Conservation (phyloP, 2,797 vertebrate genomes). For the Darevskia nairensis region DNA sequence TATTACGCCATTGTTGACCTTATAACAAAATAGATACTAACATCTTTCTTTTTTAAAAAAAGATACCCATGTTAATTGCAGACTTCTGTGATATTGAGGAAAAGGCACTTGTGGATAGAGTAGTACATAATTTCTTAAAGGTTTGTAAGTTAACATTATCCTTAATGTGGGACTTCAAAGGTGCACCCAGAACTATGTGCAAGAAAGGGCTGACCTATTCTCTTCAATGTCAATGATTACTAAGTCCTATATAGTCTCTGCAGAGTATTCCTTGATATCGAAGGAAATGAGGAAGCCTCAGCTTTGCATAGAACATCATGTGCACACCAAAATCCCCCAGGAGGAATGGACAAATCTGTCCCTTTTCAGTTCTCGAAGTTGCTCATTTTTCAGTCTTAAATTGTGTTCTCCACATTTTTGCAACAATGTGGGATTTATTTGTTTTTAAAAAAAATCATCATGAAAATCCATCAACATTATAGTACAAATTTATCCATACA, state of each 20-base stretch:
- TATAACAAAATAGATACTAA: not conserved
- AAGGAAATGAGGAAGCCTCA: not conserved
- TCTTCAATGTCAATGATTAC: not conserved
- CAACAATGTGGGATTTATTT: too few relatives aligned
- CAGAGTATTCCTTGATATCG: not conserved
- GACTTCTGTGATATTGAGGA: not conserved
- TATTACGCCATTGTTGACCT: not conserved
- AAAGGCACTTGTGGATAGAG: not conserved
- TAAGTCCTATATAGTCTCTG: not conserved
- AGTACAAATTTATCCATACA: too few relatives aligned
- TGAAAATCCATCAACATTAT: too few relatives aligned
- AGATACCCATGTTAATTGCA: not conserved
- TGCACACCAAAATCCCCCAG: not conserved
- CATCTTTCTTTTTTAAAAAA: not conserved
- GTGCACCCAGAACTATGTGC: not conserved
- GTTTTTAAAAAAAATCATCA: too few relatives aligned
- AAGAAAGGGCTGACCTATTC: not conserved
- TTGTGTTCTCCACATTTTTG: too few relatives aligned
- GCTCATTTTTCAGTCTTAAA: too few relatives aligned
- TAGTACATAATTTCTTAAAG: not conserved
- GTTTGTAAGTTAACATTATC: not conserved
- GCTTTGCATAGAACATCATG: not conserved
- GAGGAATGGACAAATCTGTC: too few relatives aligned
- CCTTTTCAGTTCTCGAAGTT: too few relatives aligned
- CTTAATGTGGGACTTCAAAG: not conserved